Evolutionary conservation across 2,888 invertebrate species (phyloP), one percentile per base, ranked within the genome.

Genomic region (Cecidostiba fungosa): DNA sequence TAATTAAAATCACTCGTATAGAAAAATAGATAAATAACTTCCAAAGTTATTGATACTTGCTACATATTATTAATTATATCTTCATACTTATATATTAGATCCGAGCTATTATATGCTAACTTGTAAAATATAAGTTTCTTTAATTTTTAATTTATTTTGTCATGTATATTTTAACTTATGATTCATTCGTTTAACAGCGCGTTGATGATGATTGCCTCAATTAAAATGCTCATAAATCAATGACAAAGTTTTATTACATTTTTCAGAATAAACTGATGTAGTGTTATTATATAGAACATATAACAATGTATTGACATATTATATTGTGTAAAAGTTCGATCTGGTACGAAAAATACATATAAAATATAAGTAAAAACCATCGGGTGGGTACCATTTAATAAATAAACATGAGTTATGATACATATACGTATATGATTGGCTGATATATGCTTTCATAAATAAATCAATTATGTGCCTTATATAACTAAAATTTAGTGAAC

Each of bases 401-500:
- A 70, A 47, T 54, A 69, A 50, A 82, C 23, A 62, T 66, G 50
- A 39, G 47, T 54, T 78, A 69, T 69, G 47, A 16, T 47, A 62
- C 12, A 70, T 32, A 36, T 76, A 66, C 10, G 10, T 62, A 32
- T 81, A 70, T 54, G 59, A 84, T 84, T 86, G 73, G 77, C 62
- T 62, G 39, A 85, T 77, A 85, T 77, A 79, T 76, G 83, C 79
- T 80, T 76, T 69, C 43, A 66, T 66, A 70, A 69, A 82, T 69
- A 84, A 81, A 74, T 84, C 78, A 78, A 86, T 85, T 82, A 82
- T 79, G 84, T 86, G 84, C 86, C 86, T 86, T 86, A 81, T 69
- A 47, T 26, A 29, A 82, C n/a, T 59, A 77, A 82, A 66, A 50
- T 32, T 62, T 23, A 80, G 69, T 23, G 59, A 32, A 77, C 19